Evolutionary conservation across 2,797 vertebrate species (phyloP).

Genomic region (Karalla daura): DNA sequence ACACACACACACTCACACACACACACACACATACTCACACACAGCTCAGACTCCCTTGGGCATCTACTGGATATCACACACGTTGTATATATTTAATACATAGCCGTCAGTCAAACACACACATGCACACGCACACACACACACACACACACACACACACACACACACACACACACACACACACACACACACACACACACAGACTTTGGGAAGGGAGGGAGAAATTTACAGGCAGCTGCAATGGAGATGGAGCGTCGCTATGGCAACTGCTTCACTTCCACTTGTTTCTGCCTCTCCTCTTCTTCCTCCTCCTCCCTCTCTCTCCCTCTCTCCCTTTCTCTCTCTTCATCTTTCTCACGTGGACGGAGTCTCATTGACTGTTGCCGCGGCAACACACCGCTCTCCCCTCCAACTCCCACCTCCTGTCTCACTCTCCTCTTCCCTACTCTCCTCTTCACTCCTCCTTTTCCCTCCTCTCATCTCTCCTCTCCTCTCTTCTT

Average conservation of each 20-base stretch:
- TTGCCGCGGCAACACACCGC: slow-evolving; percentile 79
- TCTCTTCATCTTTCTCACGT: slow-evolving; percentile 67
- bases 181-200: no score
- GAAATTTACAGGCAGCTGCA: slow-evolving; percentile 72
- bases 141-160: slow-evolving; percentile 40
- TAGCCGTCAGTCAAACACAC: slow-evolving; percentile 46
- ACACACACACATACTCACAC: slow-evolving; percentile 41
- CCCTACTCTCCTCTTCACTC: no score
- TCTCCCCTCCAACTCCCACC: no score
- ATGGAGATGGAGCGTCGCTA: slow-evolving; percentile 70
- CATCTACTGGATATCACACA: no score
- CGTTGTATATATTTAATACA: slow-evolving; percentile 9
- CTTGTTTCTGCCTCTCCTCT: slow-evolving; percentile 47
- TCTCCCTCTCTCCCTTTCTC: slow-evolving; percentile 19
- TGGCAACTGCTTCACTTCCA: slow-evolving; percentile 82
- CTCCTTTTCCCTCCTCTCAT: no score
- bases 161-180: slow-evolving; percentile 39
- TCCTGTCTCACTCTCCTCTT: no score
- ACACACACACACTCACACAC: slow-evolving; percentile 2
- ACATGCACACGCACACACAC: slow-evolving; percentile 37
- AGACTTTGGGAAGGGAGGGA: no score
- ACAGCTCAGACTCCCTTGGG: no score
- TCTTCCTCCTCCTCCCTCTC: slow-evolving; percentile 11
- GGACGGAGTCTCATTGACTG: slow-evolving; percentile 78
- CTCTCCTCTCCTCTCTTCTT: no score